These are phyloP conservation scores for Spongia lamella DNA, from an alignment of 37 sponge, comb jelly and placozoan species.

Conservation along the genomic window DNA sequence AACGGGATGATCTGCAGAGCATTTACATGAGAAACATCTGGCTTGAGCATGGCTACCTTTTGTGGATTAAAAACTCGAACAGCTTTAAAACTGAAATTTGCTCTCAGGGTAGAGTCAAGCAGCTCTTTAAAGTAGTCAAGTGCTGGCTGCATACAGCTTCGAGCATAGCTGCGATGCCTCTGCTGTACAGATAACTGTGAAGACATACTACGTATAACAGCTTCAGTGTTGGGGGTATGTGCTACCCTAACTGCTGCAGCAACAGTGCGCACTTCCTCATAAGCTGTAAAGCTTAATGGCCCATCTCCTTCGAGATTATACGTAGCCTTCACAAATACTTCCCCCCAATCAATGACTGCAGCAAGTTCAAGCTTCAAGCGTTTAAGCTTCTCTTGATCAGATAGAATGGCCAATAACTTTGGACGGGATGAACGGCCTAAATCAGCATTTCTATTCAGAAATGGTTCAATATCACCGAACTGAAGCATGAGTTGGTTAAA, in stretches of 20 bases:
- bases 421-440: slow-evolving; percentile 9
- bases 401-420: slow-evolving; percentile 20
- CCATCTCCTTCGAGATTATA: slow-evolving; percentile 25
- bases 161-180: slow-evolving; percentile 7
- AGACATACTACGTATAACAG: background rate
- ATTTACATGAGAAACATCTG: too few species aligned
- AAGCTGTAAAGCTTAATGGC: background rate
- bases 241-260: slow-evolving; percentile 5
- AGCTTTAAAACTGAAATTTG: background rate
- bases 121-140: slow-evolving; percentile 25
- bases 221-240: slow-evolving; percentile 5
- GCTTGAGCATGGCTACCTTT: slow-evolving; percentile 3
- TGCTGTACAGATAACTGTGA: background rate
- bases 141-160: slow-evolving; percentile 17
- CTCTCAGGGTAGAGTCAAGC: slow-evolving; percentile 6
- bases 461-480: slow-evolving; percentile 19
- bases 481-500: slow-evolving; percentile 4
- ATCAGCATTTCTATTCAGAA: slow-evolving; percentile 8
- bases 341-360: slow-evolving; percentile 16
- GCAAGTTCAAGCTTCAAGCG: slow-evolving; percentile 9
- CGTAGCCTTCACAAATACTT: slow-evolving; percentile 27
- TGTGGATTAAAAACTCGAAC: slow-evolving; percentile 5
- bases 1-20: too few species aligned
- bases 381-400: slow-evolving; percentile 7
- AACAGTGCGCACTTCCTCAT: background rate